phyloP scores from a whole-genome alignment of 1,140 invertebrate genomes.

The Zaprionus capensis region DNA sequence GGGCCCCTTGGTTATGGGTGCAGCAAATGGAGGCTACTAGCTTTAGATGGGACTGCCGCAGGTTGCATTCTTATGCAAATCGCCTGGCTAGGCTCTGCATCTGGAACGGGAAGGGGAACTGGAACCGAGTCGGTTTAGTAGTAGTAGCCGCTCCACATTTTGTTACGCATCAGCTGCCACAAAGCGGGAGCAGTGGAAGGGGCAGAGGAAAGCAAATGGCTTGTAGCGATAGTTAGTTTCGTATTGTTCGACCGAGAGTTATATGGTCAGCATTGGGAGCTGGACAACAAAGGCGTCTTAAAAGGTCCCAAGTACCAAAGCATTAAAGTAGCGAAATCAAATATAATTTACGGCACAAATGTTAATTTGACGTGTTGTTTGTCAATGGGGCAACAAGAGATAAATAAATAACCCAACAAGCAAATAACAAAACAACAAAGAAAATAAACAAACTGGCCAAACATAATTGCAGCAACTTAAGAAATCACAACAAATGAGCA shows the following conservation, averaged over 20 bases:
- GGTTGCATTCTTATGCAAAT: slow-evolving; percentile 78
- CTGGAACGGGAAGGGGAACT: slow-evolving; percentile 11
- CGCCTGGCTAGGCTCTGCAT: slow-evolving; percentile 34
- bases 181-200: neutral
- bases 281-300: slow-evolving; percentile 11
- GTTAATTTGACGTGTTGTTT: slow-evolving; percentile 52
- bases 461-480: slow-evolving; percentile 81
- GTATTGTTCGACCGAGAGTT: slow-evolving; percentile 63
- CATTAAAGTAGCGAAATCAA: slow-evolving; percentile 58
- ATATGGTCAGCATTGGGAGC: slow-evolving; percentile 41
- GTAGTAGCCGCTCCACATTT: slow-evolving; percentile 59
- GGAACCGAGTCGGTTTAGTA: slow-evolving; percentile 30
- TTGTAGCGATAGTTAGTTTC: slow-evolving; percentile 64
- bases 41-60: slow-evolving; percentile 38
- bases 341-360: slow-evolving; percentile 44
- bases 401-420: slow-evolving; percentile 26
- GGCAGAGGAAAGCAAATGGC: neutral
- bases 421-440: slow-evolving; percentile 35
- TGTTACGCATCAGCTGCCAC: slow-evolving; percentile 50
- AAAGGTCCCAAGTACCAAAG: slow-evolving; percentile 32
- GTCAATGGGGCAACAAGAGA: neutral
- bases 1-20: slow-evolving; percentile 35
- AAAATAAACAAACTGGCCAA: slow-evolving; percentile 19
- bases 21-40: slow-evolving; percentile 43
- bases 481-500: slow-evolving; percentile 75